These are phyloP conservation scores for Hemaris fuciformis DNA, from an alignment of 2,888 invertebrate species.

Conservation along the genomic window DNA sequence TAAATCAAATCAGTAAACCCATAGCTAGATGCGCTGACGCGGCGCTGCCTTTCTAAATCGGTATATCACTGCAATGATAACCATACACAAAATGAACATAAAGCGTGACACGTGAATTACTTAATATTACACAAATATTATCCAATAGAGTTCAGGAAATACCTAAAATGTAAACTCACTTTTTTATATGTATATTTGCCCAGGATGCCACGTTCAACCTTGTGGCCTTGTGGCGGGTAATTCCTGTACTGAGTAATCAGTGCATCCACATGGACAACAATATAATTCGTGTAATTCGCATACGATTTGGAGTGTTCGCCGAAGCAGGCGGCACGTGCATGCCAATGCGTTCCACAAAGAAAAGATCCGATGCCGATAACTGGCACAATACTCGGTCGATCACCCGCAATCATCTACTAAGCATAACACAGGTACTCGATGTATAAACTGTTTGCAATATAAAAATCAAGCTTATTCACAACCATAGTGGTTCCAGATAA, in stretches of 20 bases:
- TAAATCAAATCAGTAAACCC: constrained; percentile 41
- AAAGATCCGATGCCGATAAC: constrained; percentile 73
- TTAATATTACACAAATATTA: neutral
- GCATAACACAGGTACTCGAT: constrained; percentile 12
- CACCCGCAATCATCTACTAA: constrained; percentile 42
- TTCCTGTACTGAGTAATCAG: constrained; percentile 47
- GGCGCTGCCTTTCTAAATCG: neutral
- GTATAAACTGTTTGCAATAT: constrained; percentile 18
- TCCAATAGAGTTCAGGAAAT: too few relatives aligned
- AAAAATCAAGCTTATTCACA: neutral
- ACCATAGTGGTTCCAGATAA: too few relatives aligned
- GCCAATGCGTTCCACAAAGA: constrained; percentile 68
- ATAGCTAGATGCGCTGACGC: neutral
- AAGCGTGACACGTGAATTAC: neutral
- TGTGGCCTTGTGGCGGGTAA: neutral
- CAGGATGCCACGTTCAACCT: too few relatives aligned
- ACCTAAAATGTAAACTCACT: too few relatives aligned
- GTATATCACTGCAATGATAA: neutral
- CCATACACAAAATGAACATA: neutral
- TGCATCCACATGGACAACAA: constrained; percentile 47
- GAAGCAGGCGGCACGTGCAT: constrained; percentile 62
- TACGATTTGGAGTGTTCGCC: constrained; percentile 70
- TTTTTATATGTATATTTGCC: neutral
- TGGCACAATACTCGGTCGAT: constrained; percentile 70
- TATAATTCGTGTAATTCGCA: constrained; percentile 60